A percentile compares a stretch with the other conserved stretches of the same genome.
phyloP scores from a whole-genome alignment of 2,113 vertebrate species.

The Ptilonorhynchus violaceus region DNA sequence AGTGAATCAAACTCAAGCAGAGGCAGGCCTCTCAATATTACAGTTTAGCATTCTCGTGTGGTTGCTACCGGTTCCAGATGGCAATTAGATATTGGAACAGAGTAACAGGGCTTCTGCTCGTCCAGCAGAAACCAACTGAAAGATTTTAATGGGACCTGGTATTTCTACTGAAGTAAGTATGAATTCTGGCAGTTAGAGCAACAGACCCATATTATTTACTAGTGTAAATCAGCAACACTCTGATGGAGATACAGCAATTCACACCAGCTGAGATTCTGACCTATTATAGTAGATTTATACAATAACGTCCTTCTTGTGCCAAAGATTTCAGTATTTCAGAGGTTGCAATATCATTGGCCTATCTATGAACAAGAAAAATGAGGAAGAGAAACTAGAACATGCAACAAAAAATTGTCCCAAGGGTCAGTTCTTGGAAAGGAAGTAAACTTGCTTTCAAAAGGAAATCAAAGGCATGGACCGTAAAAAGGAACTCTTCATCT shows the following conservation, averaged over 20 bases:
- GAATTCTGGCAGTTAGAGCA: constrained; percentile 8
- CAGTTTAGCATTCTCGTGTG: neutral
- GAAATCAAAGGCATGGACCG: neutral
- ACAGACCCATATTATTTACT: neutral
- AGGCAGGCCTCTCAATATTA: neutral
- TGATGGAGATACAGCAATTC: neutral
- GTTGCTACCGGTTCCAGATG: constrained; percentile 48
- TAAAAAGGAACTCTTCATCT: neutral
- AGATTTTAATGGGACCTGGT: constrained; percentile 28
- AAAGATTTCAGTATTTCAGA: neutral
- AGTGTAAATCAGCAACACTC: neutral
- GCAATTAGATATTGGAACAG: constrained; percentile 35
- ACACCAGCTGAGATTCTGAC: constrained; percentile 1
- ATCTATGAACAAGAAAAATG: neutral
- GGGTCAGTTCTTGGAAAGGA: neutral
- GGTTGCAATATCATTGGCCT: neutral
- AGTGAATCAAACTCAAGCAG: neutral
- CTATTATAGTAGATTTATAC: neutral
- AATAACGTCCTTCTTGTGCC: neutral
- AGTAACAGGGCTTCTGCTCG: neutral
- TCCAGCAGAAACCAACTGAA: constrained; percentile 24
- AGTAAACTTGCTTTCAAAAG: neutral
- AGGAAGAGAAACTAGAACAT: neutral
- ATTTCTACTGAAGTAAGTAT: constrained; percentile 15
- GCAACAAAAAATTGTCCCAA: neutral